Base-by-base conservation (phyloP, 2,888 invertebrate genomes). In the Andrena minutula region DNA sequence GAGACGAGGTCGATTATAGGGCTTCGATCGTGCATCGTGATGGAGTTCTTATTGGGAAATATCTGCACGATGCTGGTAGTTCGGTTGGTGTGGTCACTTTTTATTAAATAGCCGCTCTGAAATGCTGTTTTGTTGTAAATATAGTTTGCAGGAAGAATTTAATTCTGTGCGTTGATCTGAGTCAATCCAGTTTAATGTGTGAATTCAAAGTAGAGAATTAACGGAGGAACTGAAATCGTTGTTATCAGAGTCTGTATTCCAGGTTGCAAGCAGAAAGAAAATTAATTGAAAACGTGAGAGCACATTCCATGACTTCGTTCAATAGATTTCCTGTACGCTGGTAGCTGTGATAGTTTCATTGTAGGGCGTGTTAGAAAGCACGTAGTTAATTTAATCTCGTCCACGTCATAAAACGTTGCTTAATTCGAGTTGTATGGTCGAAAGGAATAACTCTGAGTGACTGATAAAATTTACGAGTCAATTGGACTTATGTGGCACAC, bases 391-490 rank as follows among this genome's bases (percentile, higher is more conserved):
- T 82, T 75, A 79, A 82, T 82, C 81, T 70, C 66, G 28, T 66
- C 60, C 79, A 6, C 65, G 80, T 61, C 68, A 49, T 79, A 74
- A 79, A 82, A 53, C 74, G 70, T 82, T 79, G 79, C 66, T 82
- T 82, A 82, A 74, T 74, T 70, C 66, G 80, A 66, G 69, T 35
- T 79, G 80, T 74, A 70, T 49, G 26, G 53, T 35, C 26, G 35
- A 49, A 70, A 79, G 81, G 20, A 74, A 65, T 69, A 70, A 75
- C 80, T 53, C 65, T 16, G 51, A 66, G 53, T 70, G 70, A 79
- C 80, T 82, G 66, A 82, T 79, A 74, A 74, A 64, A 65, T 74
- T 74, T 65, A 79, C 70, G 81, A 82, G 65, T 70, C 80, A 71
- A 79, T 74, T 79, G 79, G 28, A 32, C 74, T 82, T 82, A 74